These are phyloP conservation scores for Yasuhikotakia modesta DNA, from an alignment of 2,797 vertebrate species.

Conservation along the genomic window DNA sequence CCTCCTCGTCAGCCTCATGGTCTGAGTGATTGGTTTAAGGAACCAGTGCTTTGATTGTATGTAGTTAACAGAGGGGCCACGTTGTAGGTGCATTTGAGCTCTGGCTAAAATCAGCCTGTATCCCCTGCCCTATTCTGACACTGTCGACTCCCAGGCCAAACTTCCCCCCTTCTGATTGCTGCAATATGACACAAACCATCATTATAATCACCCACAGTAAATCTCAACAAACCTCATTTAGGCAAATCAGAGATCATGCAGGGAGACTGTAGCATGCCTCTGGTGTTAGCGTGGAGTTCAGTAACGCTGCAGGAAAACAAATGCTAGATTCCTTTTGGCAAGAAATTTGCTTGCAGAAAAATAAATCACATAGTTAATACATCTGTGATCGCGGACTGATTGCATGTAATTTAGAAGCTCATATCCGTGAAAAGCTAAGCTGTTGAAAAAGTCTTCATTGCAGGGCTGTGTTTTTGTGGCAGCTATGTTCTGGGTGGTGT, in stretches of 20 bases:
- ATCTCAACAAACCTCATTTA: constrained; percentile 64
- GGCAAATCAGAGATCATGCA: constrained; percentile 37
- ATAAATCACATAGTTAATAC: constrained; percentile 52
- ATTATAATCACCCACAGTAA: constrained; percentile 60
- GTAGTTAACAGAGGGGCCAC: constrained; percentile 64
- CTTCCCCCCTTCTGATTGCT: constrained; percentile 69
- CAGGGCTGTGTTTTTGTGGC: neutral
- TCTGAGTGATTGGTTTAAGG: constrained; percentile 71
- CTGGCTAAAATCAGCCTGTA: constrained; percentile 77
- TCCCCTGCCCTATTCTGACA: constrained; percentile 69
- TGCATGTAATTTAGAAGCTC: constrained; percentile 30
- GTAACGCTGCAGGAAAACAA: constrained; percentile 40
- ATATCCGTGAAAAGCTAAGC: constrained; percentile 3
- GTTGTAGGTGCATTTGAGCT: constrained; percentile 65
- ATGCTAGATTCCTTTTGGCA: constrained; percentile 41
- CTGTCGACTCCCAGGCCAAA: constrained; percentile 65
- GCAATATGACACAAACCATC: constrained; percentile 58
- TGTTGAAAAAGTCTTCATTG: constrained; percentile 25
- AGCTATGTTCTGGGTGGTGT: neutral
- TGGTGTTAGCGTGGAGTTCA: constrained; percentile 27
- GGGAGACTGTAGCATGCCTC: constrained; percentile 31
- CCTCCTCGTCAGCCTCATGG: constrained; percentile 73
- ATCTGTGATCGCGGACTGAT: constrained; percentile 41
- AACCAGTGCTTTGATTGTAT: constrained; percentile 60
- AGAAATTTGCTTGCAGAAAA: constrained; percentile 20